These are phyloP conservation scores for Drosophila borealis DNA, from an alignment of 2,888 invertebrate genomes.

Conservation along the genomic window DNA sequence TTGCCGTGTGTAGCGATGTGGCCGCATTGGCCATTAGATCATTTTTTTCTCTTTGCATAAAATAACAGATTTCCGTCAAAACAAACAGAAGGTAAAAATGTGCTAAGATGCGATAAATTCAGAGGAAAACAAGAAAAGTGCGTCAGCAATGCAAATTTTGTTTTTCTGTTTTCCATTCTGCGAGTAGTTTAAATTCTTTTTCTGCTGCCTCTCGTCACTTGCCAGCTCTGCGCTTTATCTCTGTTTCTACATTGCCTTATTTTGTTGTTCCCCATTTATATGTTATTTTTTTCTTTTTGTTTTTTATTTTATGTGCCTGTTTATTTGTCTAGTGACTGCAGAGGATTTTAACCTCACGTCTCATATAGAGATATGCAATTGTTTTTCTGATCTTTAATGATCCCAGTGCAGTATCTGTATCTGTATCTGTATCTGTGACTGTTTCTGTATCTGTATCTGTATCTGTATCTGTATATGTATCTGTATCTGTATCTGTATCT, in stretches of 20 bases:
- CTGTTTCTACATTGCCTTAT: conserved; percentile 2
- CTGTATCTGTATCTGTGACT: neutral
- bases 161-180: conserved; percentile 26
- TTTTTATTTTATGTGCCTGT: conserved; percentile 41
- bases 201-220: conserved; percentile 11
- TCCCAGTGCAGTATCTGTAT: neutral
- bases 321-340: conserved; percentile 54
- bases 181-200: conserved; percentile 23
- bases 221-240: conserved; percentile 6
- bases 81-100: conserved; percentile 49
- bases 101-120: conserved; percentile 16
- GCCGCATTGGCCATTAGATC: conserved; percentile 62
- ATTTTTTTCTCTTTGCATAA: conserved; percentile 39
- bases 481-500: conserved; percentile 3
- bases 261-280: conserved; percentile 9
- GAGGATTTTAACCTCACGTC: conserved; percentile 58
- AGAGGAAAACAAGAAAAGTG: conserved; percentile 58
- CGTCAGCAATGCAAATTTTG: conserved; percentile 65
- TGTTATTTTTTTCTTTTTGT: neutral
- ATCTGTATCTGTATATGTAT: neutral
- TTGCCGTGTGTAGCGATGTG: conserved; percentile 23
- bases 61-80: conserved; percentile 69
- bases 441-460: neutral
- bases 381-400: conserved; percentile 14
- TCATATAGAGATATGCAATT: conserved; percentile 23